Percentiles rank a stretch among this genome's conserved stretches.
These are phyloP conservation scores for Gallinago paraguaiae DNA, from an alignment of 2,113 vertebrate species.

Conservation along the genomic window DNA sequence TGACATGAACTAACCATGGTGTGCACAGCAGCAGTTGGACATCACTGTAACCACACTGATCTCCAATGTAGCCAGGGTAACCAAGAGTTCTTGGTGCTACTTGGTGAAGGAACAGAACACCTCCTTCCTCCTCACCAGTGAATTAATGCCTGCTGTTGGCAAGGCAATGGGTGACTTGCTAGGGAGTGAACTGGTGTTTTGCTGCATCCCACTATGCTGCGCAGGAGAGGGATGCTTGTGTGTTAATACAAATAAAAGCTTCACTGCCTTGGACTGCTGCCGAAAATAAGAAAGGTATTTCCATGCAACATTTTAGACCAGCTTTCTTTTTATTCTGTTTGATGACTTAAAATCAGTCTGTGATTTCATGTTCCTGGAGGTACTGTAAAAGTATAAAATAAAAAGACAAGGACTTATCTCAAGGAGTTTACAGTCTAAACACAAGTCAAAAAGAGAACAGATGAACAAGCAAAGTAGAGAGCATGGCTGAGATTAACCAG, in stretches of 20 bases:
- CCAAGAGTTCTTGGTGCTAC: neutral
- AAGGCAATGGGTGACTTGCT: neutral
- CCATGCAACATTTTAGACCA: neutral
- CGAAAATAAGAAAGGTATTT: slow-evolving; percentile 9
- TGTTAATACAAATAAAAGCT: neutral
- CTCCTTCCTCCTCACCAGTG: neutral
- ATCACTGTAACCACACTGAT: neutral
- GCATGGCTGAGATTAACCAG: slow-evolving; percentile 16
- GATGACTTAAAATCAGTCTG: neutral
- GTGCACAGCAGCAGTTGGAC: neutral
- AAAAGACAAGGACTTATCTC: neutral
- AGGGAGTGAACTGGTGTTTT: neutral
- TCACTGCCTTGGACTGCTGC: neutral
- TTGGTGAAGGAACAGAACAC: neutral
- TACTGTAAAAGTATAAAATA: slow-evolving; percentile 8
- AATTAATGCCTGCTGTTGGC: neutral
- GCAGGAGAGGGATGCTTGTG: neutral
- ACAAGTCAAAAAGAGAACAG: neutral
- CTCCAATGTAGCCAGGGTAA: neutral
- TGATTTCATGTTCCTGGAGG: slow-evolving; percentile 10
- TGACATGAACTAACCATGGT: neutral
- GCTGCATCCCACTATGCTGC: neutral
- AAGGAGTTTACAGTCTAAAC: slow-evolving; percentile 23
- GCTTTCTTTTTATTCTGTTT: slow-evolving; percentile 18
- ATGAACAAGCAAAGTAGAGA: neutral